Percentiles rank a stretch among this genome's conserved stretches.
phyloP scores from a whole-genome alignment of 2,797 vertebrate species.

The Triplophysa bombifrons region DNA sequence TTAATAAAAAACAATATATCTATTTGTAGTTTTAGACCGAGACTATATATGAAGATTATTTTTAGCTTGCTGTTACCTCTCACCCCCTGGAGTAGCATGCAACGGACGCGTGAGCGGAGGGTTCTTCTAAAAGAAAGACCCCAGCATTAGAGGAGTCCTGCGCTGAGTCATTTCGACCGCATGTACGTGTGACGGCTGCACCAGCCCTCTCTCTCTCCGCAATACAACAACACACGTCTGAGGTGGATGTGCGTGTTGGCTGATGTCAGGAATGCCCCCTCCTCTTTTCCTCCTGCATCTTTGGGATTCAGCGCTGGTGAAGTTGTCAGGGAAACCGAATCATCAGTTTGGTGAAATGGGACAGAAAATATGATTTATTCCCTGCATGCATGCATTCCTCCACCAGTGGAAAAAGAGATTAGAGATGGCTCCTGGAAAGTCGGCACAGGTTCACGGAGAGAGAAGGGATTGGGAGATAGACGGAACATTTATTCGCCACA shows the following conservation, averaged over 20 bases:
- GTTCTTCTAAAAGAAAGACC: constrained; percentile 2
- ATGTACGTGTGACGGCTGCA: constrained; percentile 1
- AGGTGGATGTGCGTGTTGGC: constrained; percentile 28
- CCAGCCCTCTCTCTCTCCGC: not conserved
- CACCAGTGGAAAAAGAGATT: constrained; percentile 21
- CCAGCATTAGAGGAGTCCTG: not conserved
- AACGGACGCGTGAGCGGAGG: not conserved
- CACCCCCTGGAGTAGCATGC: constrained; percentile 1
- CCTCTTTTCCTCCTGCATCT: constrained; percentile 19
- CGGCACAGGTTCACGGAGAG: constrained; percentile 33
- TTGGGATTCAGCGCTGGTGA: constrained; percentile 54
- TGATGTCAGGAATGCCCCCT: constrained; percentile 36
- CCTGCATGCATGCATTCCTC: constrained; percentile 35
- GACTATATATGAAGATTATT: too few species aligned
- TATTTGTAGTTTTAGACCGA: too few species aligned
- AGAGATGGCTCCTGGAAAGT: constrained; percentile 31
- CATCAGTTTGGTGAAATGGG: constrained; percentile 57
- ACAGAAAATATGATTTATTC: constrained; percentile 64
- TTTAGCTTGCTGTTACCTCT: not conserved
- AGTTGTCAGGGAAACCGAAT: constrained; percentile 56
- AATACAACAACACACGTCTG: not conserved
- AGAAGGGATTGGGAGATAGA: constrained; percentile 32
- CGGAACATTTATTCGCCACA: constrained; percentile 42
- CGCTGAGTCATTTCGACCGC: constrained; percentile 17
- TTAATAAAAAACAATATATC: too few species aligned